Evolutionary conservation across 2,888 invertebrate species (phyloP), one percentile per base, ranked within the genome.

Genomic region (Drosophila flavopinicola): DNA sequence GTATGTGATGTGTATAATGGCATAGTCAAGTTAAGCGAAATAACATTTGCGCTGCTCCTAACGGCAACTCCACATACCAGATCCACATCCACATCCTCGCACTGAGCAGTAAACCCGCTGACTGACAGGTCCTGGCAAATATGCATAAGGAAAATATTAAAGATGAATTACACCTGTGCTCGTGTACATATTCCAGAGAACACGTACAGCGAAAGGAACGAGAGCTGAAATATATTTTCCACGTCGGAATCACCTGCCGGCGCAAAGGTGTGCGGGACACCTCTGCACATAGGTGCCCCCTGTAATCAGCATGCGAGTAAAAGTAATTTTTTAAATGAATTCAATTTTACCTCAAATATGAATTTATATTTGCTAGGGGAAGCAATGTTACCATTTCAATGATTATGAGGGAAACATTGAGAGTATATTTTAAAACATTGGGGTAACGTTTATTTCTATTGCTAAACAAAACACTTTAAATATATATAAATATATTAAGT

Each of bases 131-230:
- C 35, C 45, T 37, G 39, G 69, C 57, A 75, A 79, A 77, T 71
- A 75, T 76, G 66, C 64, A 72, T 67, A 72, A 56, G 64, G 41
- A 69, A 83, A 72, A 77, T 77, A 83, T 83, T 79, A 72, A 77
- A 79, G 66, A 68, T 77, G 67, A 70, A 75, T 79, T 77, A 79
- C 80, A 58, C 32, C 49, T 45, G 17, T 29, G 33, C n/a, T 35
- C 30, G n/a, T 47, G 29, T 6, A 6, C 3, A 17, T 15, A 37
- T 29, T 25, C 13, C 41, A 24, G 38, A 33, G n/a, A 39, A 51
- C 66, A 61, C 24, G 47, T 47, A 13, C 35, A 49, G 11, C 51
- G n/a, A 33, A 39, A 42, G 32, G 17, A 38, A 49, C 53, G 25
- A 44, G 41, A 42, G 33, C 7, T 17, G 13, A 54, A 64, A 47